Percentiles rank a stretch among this genome's conserved stretches.
Conservation (phyloP, 2,888 invertebrate species). For the Noctua janthe region DNA sequence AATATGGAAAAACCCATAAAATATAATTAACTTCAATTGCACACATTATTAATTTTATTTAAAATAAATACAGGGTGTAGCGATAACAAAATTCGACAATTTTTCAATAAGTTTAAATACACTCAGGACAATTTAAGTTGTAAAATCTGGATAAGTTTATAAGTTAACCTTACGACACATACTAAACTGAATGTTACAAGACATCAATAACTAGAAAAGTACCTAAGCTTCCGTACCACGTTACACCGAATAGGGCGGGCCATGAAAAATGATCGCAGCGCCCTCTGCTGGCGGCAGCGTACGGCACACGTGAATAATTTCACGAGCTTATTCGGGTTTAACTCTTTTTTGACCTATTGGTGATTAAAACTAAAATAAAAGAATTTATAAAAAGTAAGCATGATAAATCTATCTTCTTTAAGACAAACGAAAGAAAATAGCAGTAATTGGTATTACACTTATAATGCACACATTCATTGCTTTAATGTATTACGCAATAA, state of each 20-base stretch:
- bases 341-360: neutral
- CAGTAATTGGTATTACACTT: neutral
- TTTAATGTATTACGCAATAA: neutral
- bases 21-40: neutral
- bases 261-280: conserved; percentile 49
- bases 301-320: conserved; percentile 50
- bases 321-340: conserved; percentile 33
- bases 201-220: neutral
- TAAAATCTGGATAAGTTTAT: neutral
- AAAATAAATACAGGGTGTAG: neutral
- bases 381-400: neutral
- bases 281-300: conserved; percentile 26
- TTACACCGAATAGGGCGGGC: conserved; percentile 6
- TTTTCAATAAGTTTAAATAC: neutral
- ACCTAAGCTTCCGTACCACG: conserved; percentile 22
- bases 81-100: neutral
- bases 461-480: neutral
- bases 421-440: neutral
- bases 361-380: neutral
- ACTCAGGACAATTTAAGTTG: neutral
- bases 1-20: neutral
- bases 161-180: neutral
- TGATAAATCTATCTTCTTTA: neutral
- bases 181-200: conserved; percentile 1
- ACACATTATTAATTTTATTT: neutral